A percentile compares a stretch with the other conserved stretches of the same genome.
These are phyloP conservation scores for Octodon degus DNA, from an alignment of 2,113 vertebrate genomes.

Conservation along the genomic window DNA sequence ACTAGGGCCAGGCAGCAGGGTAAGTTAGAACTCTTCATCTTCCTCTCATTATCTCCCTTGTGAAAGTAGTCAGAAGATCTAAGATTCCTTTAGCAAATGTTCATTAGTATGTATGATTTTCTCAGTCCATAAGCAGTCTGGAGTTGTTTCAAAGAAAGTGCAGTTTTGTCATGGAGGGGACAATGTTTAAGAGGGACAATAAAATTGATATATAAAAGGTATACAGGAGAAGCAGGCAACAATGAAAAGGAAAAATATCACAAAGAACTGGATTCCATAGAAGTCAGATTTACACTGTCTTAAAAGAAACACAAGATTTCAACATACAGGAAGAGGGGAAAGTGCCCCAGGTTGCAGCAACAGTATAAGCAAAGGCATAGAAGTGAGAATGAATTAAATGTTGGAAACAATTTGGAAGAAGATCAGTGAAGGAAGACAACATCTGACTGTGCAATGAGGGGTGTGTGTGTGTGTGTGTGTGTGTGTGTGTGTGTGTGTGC, in stretches of 20 bases:
- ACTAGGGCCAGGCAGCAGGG: background rate
- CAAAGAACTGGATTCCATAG: background rate
- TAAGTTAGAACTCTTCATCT: background rate
- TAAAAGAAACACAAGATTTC: constrained; percentile 23
- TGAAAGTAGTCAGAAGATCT: background rate
- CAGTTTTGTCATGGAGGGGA: background rate
- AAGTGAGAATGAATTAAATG: background rate
- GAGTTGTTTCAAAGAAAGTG: background rate
- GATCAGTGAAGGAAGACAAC: background rate
- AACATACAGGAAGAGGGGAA: background rate
- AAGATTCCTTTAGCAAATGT: background rate
- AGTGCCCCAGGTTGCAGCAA: background rate
- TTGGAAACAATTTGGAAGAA: background rate
- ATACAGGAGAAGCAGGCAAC: background rate
- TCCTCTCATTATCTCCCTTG: background rate
- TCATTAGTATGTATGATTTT: background rate
- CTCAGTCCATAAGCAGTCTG: background rate
- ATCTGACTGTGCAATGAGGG: too few relatives aligned
- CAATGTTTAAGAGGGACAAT: background rate
- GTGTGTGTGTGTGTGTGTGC: background rate
- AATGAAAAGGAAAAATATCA: background rate
- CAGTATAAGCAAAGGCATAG: background rate
- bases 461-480: background rate
- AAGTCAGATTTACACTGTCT: background rate
- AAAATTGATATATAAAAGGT: constrained; percentile 21